Evolutionary conservation across 1,140 invertebrate species (phyloP), one percentile per base, ranked within the genome.

Genomic region (Anastrepha ludens): DNA sequence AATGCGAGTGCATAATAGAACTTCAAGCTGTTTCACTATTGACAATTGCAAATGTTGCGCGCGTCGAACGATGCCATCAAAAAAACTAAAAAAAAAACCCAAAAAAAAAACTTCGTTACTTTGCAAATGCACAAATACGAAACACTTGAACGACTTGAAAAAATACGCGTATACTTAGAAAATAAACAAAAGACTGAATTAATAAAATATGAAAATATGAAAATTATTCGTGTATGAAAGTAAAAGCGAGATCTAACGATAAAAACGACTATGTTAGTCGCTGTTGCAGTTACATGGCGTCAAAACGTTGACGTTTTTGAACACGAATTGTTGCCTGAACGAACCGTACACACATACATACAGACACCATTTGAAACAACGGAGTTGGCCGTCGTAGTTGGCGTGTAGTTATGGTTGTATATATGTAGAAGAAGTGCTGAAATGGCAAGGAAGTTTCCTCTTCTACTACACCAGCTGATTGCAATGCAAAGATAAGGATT

Each of bases 1-100:
- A 86, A 20, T 64, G 70, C 39, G 85, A 59, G 86, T 47, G 85
- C 17, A 78, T 74, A 88, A 87, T 62, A 20, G 85, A 41, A 86
- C 59, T 86, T 86, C 85, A 86, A 86, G 55, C 59, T 59, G 55
- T 86, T 86, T 62, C 55, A 86, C 41, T 60, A 41, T 86, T 60
- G 59, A 86, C 44, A 86, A 60, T 86, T 86, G 85, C 85, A 86
- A 86, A 62, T 44, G 55, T 86, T 81, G 67, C 67, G 50, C n/a
- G 74, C 74, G 74, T 55, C 74, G 67, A 47, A 44, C 74, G 74
- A 81, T 81, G 74, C 74, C 47, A 29, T 17, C 74, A 7, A 50
- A 8, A 67, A 67, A 67, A 88, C 6, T 17, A 87, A 85, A 55
- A 55, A 55, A 78, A 87, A 81, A 87, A 88, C 20, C 4, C 8